Base-by-base conservation (phyloP, 2,113 vertebrate species). In the Myocastor coypus region DNA sequence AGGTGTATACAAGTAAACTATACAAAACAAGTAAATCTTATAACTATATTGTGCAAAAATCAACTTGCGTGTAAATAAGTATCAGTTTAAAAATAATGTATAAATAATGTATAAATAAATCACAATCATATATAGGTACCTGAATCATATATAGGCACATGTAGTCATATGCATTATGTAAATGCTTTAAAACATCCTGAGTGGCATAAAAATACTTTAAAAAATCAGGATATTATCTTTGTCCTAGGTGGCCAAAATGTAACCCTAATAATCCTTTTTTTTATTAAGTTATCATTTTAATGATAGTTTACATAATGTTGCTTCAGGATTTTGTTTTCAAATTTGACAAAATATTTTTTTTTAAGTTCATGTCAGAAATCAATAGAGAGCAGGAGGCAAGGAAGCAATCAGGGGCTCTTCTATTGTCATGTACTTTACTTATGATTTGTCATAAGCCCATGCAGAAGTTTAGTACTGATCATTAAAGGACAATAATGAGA, bases 271-370 rank as follows among this genome's bases (percentile, higher is more conserved):
- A 19, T 78, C 73, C 16, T 75, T 83, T 61, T 83, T n/a, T n/a
- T n/a, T n/a, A n/a, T n/a, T n/a, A 85, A 30, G 73, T 59, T 16
- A 93, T 64, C 80, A 81, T 69, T 28, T 94, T 83, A 93, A 59
- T 81, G 10, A 73, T 17, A 89, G 14, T 63, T 55, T 37, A 89
- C 69, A 0, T 87, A 77, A 69, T 81, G 26, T 69, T 75, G 63
- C 0, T 34, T 52, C 16, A 42, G 22, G 64, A 77, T 83, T 87
- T 84, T 59, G 24, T 93, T 93, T 66, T 59, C 42, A 81, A 63
- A 92, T 87, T 87, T 77, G 14, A 73, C 19, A 66, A 95, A 91
- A 14, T 85, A 59, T 28, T 87, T 89, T 50, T 96, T 37, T n/a
- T n/a, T n/a, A 64, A 84, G 63, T 77, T 50, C 14, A 55, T 42